phyloP scores from a whole-genome alignment of 2,113 vertebrate species.

The Pelobates fuscus region DNA sequence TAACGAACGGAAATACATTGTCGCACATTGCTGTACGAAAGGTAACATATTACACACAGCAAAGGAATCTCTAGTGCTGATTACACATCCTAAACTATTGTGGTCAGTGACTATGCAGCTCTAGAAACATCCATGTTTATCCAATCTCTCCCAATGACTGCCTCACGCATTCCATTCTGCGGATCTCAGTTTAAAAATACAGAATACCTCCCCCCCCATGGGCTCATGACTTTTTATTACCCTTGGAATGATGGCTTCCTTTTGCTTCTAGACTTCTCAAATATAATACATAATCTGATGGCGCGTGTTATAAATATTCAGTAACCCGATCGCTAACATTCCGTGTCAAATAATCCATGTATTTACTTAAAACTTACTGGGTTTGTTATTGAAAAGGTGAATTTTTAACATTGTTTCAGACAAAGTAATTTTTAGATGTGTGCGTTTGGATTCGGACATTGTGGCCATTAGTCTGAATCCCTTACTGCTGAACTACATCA shows the following conservation, averaged over 20 bases:
- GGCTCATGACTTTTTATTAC: conserved; percentile 32
- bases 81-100: conserved; percentile 61
- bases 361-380: too few species aligned
- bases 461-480: too few species aligned
- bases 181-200: conserved; percentile 60
- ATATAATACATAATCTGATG: too few species aligned
- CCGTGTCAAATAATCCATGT: too few species aligned
- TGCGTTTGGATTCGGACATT: too few species aligned
- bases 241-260: conserved; percentile 44
- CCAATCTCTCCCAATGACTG: conserved; percentile 61
- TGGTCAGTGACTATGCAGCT: conserved; percentile 62
- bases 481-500: too few species aligned
- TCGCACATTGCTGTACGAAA: conserved; percentile 59
- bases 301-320: too few species aligned
- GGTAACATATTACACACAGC: conserved; percentile 65
- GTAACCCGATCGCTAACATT: too few species aligned
- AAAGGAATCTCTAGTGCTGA: conserved; percentile 68
- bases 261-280: neutral
- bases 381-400: too few species aligned
- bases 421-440: too few species aligned
- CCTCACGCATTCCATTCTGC: conserved; percentile 56
- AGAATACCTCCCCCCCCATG: conserved; percentile 51
- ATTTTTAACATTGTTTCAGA: too few species aligned
- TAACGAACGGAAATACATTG: conserved; percentile 57
- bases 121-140: conserved; percentile 70